phyloP scores from a whole-genome alignment of 35 echinoderm and acorn worm species.

The Lytechinus variegatus region DNA sequence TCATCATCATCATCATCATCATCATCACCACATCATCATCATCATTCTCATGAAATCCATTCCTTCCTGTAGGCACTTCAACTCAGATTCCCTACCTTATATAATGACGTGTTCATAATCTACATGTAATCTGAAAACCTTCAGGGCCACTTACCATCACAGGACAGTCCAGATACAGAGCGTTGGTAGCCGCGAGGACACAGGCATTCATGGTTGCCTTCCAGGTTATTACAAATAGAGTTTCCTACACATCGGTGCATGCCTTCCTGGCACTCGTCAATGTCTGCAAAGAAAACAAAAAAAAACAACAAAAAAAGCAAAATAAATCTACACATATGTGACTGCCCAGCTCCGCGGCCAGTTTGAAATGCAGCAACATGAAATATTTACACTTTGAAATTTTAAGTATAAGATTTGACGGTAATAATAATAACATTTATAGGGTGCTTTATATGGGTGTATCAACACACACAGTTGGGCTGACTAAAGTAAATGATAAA shows the following conservation, averaged over 20 bases:
- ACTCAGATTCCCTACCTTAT: background rate
- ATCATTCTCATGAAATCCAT: background rate
- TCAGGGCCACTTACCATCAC: slow-evolving; percentile 60
- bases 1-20: background rate
- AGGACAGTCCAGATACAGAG: slow-evolving; percentile 9
- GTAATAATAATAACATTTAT: too few species aligned
- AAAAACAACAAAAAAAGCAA: background rate
- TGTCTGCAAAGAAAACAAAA: slow-evolving; percentile 56
- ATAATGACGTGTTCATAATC: background rate
- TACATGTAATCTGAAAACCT: background rate
- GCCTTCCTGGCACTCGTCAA: slow-evolving; percentile 66
- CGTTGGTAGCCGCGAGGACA: slow-evolving; percentile 62
- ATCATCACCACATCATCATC: background rate
- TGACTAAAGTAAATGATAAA: too few species aligned
- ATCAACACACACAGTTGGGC: too few species aligned
- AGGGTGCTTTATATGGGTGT: too few species aligned
- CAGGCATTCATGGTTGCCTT: slow-evolving; percentile 60
- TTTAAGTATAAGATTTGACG: too few species aligned
- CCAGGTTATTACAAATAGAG: slow-evolving; percentile 65
- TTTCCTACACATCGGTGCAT: slow-evolving; percentile 50
- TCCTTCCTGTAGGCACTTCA: too few species aligned
- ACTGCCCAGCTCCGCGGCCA: too few species aligned
- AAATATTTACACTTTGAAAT: too few species aligned
- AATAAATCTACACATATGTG: too few species aligned
- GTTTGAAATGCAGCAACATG: too few species aligned